Conservation (phyloP, 1,140 invertebrate species). For the Oscheius sp. region DNA sequence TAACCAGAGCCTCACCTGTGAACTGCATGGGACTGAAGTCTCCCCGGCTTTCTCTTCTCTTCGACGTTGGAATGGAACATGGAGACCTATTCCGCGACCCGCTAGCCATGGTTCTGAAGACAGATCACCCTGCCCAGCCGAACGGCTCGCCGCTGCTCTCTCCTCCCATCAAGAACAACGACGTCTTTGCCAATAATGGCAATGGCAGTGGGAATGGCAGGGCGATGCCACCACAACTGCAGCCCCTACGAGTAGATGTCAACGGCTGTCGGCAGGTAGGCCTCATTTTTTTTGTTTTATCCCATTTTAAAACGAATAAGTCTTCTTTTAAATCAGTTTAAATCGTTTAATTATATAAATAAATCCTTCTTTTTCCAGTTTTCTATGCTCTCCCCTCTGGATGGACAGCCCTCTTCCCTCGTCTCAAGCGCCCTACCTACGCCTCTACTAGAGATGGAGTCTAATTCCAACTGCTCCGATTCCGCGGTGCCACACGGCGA, state of each 20-base stretch:
- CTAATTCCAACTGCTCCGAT: neutral
- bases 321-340: neutral
- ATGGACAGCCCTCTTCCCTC: neutral
- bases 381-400: neutral
- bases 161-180: neutral
- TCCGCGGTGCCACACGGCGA: neutral
- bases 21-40: neutral
- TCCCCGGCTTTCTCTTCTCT: neutral
- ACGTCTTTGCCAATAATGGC: neutral
- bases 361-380: neutral
- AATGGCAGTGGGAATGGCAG: neutral
- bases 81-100: neutral
- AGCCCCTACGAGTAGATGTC: neutral
- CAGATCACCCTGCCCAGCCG: neutral
- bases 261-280: neutral
- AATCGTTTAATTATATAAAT: neutral
- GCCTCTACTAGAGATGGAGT: neutral
- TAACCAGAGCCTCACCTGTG: too few relatives aligned
- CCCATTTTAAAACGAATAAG: too few relatives aligned
- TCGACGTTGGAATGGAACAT: neutral
- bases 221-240: neutral
- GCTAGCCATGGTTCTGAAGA: neutral
- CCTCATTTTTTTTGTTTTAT: neutral
- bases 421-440: neutral
- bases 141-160: neutral